phyloP scores from a whole-genome alignment of 2,888 invertebrate species.

The Ceriagrion tenellum region DNA sequence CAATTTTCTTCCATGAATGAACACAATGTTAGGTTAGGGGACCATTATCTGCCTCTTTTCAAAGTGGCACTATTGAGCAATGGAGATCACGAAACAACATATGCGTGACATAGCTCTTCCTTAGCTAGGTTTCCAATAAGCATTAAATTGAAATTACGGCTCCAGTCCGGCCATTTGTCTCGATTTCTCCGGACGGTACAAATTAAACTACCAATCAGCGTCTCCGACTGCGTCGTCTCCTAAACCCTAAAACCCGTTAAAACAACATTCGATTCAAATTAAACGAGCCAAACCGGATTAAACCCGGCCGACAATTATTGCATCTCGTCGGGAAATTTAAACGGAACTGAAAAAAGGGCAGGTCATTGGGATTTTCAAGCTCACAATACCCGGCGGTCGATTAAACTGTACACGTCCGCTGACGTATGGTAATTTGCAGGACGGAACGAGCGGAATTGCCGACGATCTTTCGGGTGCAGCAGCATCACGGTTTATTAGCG shows the following conservation, averaged over 20 bases:
- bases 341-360: background rate
- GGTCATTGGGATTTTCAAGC: background rate
- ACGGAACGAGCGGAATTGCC: background rate
- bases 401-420: background rate
- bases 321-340: background rate
- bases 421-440: background rate
- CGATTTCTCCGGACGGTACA: background rate
- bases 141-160: background rate
- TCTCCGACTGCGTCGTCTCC: background rate
- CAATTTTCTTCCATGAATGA: too few species aligned
- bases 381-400: constrained; percentile 22
- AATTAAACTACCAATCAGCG: background rate
- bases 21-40: too few species aligned
- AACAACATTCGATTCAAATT: constrained; percentile 15
- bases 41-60: too few species aligned
- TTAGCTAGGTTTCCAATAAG: background rate
- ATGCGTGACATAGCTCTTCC: too few species aligned
- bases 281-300: background rate
- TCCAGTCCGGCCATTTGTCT: background rate
- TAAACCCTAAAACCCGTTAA: background rate
- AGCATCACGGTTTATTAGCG: background rate
- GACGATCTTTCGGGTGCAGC: background rate
- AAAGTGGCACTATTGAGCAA: too few species aligned
- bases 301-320: background rate
- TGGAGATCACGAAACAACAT: too few species aligned